Conservation (phyloP, 53 echinoderm and acorn worm species). For the Actinopyga echinites region DNA sequence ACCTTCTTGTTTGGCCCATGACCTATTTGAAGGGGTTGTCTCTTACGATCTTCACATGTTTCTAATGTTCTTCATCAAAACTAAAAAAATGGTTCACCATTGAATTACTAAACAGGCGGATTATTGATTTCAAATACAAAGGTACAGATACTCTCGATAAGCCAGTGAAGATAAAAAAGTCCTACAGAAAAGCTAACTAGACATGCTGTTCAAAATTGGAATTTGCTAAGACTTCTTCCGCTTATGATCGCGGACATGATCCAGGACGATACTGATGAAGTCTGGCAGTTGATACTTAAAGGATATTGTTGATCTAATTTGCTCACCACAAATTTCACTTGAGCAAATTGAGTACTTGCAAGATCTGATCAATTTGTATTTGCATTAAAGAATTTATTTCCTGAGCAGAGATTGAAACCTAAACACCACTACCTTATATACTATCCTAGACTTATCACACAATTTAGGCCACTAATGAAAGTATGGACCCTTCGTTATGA, state of each 20-base stretch:
- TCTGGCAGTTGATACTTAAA: slow-evolving; percentile 27
- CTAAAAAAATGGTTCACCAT: slow-evolving; percentile 1
- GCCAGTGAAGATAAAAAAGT: slow-evolving; percentile 14
- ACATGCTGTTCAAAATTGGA: slow-evolving; percentile 46
- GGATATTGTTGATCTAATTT: slow-evolving; percentile 15
- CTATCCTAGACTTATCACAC: slow-evolving; percentile 14
- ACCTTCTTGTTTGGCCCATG: slow-evolving; percentile 28
- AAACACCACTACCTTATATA: slow-evolving; percentile 38
- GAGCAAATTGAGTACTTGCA: slow-evolving; percentile 29
- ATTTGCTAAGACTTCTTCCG: slow-evolving; percentile 22
- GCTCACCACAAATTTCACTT: slow-evolving; percentile 8
- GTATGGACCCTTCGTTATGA: slow-evolving; percentile 28
- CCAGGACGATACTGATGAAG: slow-evolving; percentile 6
- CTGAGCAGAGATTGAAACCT: not conserved
- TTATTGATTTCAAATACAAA: slow-evolving; percentile 24
- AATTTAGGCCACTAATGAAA: slow-evolving; percentile 25
- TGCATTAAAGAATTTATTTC: slow-evolving; percentile 10
- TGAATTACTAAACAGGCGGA: slow-evolving; percentile 10
- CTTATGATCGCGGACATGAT: slow-evolving; percentile 14
- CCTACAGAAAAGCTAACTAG: not conserved
- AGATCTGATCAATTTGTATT: slow-evolving; percentile 28
- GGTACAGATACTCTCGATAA: slow-evolving; percentile 28
- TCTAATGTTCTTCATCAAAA: slow-evolving; percentile 27
- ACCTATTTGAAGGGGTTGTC: slow-evolving; percentile 41
- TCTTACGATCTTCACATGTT: slow-evolving; percentile 26